These are phyloP conservation scores for Diorhabda carinulata DNA, from an alignment of 1,140 invertebrate species.

Conservation along the genomic window DNA sequence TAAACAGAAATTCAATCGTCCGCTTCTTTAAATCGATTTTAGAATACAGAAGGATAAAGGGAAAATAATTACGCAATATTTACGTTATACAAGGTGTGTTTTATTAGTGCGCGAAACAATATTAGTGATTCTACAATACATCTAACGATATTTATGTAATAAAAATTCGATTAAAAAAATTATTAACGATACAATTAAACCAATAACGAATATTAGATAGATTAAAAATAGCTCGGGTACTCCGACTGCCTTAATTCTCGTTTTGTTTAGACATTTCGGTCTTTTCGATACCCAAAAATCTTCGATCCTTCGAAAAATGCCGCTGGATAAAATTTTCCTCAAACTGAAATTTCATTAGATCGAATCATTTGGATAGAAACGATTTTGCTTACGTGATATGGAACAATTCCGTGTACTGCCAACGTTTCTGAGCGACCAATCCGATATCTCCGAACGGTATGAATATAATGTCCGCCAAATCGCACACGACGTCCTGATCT, in stretches of 20 bases:
- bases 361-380: background rate
- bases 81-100: no score
- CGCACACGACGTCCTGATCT: constrained; percentile 48
- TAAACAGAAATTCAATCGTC: no score
- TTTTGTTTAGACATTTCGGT: constrained; percentile 32
- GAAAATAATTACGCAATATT: no score
- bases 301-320: constrained; percentile 27
- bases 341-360: constrained; percentile 25
- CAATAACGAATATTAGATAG: constrained; percentile 30
- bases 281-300: constrained; percentile 32
- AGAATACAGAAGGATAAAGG: no score
- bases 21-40: no score
- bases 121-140: no score
- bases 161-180: constrained; percentile 28
- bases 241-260: constrained; percentile 29
- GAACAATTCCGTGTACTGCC: constrained; percentile 52
- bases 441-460: constrained; percentile 44
- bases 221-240: constrained; percentile 32
- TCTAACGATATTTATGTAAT: constrained; percentile 10
- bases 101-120: no score
- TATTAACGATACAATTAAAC: constrained; percentile 21
- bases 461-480: constrained; percentile 49
- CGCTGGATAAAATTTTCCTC: constrained; percentile 27
- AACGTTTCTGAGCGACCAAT: constrained; percentile 49
- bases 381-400: constrained; percentile 33